Percentiles rank a stretch among this genome's conserved stretches.
Evolutionary conservation across 2,113 vertebrate genomes (phyloP).

Genomic region (Triplophysa rosa): DNA sequence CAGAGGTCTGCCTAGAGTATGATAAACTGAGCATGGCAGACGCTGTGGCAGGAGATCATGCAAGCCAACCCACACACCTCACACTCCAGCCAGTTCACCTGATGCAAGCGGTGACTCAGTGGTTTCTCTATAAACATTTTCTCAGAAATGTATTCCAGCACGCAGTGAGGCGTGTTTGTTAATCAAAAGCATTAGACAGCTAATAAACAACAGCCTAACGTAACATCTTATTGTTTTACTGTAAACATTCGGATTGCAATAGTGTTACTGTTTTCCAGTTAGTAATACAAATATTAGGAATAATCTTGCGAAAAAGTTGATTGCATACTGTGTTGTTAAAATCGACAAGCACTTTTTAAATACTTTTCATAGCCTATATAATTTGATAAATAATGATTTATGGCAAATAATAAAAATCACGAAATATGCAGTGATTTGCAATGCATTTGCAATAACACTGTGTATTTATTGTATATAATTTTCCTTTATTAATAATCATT

Average conservation of each 20-base stretch:
- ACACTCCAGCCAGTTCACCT: slow-evolving; percentile 23
- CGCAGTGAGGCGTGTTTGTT: not conserved
- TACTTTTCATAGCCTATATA: too few relatives aligned
- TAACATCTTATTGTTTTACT: not conserved
- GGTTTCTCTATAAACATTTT: not conserved
- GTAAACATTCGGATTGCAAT: not conserved
- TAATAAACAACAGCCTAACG: not conserved
- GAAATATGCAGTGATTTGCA: too few relatives aligned
- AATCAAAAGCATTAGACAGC: not conserved
- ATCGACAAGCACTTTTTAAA: too few relatives aligned
- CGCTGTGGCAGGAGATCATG: slow-evolving; percentile 24
- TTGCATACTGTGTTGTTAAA: too few relatives aligned
- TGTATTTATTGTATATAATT: too few relatives aligned
- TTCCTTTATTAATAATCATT: too few relatives aligned
- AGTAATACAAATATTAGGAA: too few relatives aligned
- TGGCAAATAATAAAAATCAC: too few relatives aligned
- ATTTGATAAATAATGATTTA: too few relatives aligned
- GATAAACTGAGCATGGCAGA: slow-evolving; percentile 25
- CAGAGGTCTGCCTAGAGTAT: slow-evolving; percentile 53
- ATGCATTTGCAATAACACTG: too few relatives aligned
- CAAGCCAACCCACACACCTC: not conserved
- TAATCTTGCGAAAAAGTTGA: too few relatives aligned
- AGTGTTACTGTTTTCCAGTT: too few relatives aligned
- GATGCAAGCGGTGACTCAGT: slow-evolving; percentile 23
- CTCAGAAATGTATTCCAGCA: not conserved